Evolutionary conservation across 2,888 invertebrate genomes (phyloP), one percentile per base, ranked within the genome.

Genomic region (Drosophila phalerata): DNA sequence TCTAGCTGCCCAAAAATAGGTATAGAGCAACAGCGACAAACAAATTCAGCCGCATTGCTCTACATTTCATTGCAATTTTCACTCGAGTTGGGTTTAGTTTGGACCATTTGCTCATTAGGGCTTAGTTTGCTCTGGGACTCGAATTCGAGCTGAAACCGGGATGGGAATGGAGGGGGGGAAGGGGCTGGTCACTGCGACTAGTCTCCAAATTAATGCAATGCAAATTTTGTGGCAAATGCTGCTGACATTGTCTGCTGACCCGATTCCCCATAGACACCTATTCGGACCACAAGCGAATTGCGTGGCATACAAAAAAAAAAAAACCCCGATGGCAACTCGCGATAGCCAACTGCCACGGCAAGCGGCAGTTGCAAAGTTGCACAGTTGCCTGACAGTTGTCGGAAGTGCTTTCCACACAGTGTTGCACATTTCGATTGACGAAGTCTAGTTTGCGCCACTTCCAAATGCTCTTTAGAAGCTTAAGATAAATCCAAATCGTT

Each of bases 221-320:
- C 81, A 80, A 78, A 81, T 80, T 80, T 80, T 74, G 79, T 73
- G 77, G 71, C 79, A 71, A 75, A 69, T 63, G 77, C 60, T 66
- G 79, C 86, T 79, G 80, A 84, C 81, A 79, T 77, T 82, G 88
- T 84, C 86, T 82, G 85, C 82, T 89, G 89, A 89, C 88, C 87
- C 77, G 81, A 79, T 86, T 88, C 84, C 88, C 89, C 68, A 73
- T 64, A 77, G 84, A 81, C 80, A 79, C 70, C 73, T 65, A 72
- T 72, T 45, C 64, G 47, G 58, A 30, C 28, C 37, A 42, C 48
- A 15, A 55, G 43, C 55, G 66, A 37, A 63, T 77, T 63, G 70
- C 72, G 61, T 71, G 71, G 63, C 72, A 74, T 49, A 69, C 75
- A 73, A 64, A 77, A 74, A 65, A 53, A 69, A 72, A 73, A 64